Conservation (phyloP, 2,113 vertebrate genomes). For the Andinoacara biseriatus region DNA sequence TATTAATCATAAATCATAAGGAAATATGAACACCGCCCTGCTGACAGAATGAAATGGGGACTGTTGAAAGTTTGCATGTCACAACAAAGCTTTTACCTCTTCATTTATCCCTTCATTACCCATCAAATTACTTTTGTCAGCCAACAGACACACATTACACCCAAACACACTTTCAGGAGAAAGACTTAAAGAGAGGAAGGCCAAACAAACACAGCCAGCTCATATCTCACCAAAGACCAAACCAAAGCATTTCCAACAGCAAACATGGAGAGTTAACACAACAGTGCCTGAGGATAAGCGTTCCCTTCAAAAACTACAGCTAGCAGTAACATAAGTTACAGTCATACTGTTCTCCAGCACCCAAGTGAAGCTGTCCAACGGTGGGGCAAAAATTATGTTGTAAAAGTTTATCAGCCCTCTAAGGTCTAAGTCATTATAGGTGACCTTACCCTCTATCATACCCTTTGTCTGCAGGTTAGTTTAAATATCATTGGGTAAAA, state of each 20-base stretch:
- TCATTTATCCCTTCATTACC: background rate
- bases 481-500: background rate
- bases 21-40: background rate
- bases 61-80: conserved; percentile 37
- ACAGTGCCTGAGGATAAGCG: background rate
- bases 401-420: too few species aligned
- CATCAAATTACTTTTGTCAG: conserved; percentile 12
- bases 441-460: too few species aligned
- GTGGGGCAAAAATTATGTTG: too few species aligned
- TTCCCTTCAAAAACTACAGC: background rate
- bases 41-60: background rate
- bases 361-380: background rate
- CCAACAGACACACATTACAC: conserved; percentile 1
- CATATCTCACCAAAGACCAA: background rate
- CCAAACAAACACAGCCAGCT: conserved; percentile 17
- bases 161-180: background rate
- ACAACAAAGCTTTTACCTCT: conserved; percentile 9
- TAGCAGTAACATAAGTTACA: background rate
- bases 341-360: background rate
- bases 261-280: background rate
- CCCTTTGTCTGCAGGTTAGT: too few species aligned
- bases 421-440: too few species aligned
- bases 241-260: background rate
- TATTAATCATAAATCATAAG: background rate
- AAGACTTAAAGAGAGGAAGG: background rate